Evolutionary conservation across 2,113 vertebrate species (phyloP).

Genomic region (Panthera leo): DNA sequence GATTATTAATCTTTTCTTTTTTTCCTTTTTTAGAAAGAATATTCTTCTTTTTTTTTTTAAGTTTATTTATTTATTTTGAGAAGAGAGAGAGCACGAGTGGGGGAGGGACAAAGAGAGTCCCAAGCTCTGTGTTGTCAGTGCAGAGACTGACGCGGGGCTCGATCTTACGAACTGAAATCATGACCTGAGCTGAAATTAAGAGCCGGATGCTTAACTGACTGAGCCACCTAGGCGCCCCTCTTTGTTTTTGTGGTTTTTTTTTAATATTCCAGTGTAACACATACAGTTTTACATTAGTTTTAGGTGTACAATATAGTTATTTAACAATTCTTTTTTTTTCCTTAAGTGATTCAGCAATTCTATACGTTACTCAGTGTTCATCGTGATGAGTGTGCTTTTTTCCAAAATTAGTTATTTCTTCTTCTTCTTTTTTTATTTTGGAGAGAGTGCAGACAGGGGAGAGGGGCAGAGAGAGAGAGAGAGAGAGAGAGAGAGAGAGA

Average conservation of each 20-base stretch:
- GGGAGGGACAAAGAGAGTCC: too few relatives aligned
- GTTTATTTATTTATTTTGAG: too few relatives aligned
- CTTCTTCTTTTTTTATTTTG: too few relatives aligned
- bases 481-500: too few relatives aligned
- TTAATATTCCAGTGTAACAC: background rate
- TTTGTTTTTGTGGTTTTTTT: background rate
- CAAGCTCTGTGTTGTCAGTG: too few relatives aligned
- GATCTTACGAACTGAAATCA: background rate
- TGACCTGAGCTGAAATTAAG: background rate
- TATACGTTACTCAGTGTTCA: background rate
- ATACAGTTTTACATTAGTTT: background rate
- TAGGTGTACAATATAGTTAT: background rate
- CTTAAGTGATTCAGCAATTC: background rate
- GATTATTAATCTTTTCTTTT: background rate
- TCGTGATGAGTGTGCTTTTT: background rate
- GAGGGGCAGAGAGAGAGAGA: too few relatives aligned
- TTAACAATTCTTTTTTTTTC: too few relatives aligned
- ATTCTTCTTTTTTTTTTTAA: too few relatives aligned
- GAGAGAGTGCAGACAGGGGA: too few relatives aligned
- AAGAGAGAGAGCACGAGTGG: too few relatives aligned
- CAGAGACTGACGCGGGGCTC: background rate
- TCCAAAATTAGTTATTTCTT: too few relatives aligned
- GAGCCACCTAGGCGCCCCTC: background rate
- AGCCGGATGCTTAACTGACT: background rate
- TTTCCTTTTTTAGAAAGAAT: background rate